Base-by-base conservation (phyloP, 2,888 invertebrate genomes). In the Eumerus sabulonum region DNA sequence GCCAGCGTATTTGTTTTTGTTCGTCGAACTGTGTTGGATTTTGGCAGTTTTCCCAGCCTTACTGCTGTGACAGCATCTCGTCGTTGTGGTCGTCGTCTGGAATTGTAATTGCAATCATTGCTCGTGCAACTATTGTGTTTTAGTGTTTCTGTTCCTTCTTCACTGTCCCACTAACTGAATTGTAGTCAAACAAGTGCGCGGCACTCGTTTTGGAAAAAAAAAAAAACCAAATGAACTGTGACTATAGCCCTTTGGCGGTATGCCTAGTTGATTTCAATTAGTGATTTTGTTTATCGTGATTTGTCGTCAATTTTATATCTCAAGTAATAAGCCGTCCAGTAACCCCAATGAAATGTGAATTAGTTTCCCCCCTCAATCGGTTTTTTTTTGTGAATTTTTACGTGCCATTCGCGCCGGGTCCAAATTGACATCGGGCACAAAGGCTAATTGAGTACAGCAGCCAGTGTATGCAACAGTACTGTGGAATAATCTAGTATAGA, bases 31-130 rank as follows among this genome's bases (percentile, higher is more conserved):
- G 14, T 77, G 57, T 53, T 67, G 53, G 62, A 54, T 74, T 79
- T 79, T 74, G 79, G 68, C 79, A 79, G 79, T 79, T 68, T 68
- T 74, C 79, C 74, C 64, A 70, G 74, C 64, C 74, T 68, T 51
- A 74, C 59, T 70, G 79, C 60, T 70, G 79, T 64, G 68, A 50
- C 68, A 79, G 74, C 73, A 70, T 79, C 79, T 62, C 54, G 11
- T 35, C 40, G 17, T 50, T 12, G 13, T 62, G 36, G 51, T 68
- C 19, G 17, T 66, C 59, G 67, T 54, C 44, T 51, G 7, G 27
- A 2, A n/a, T 7, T 60, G 9, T 17, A 40, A 14, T 51, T 12
- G 14, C 57, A 38, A 45, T 70, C 19, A 13, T 72, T 53, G 67
- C 47, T 42, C 44, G 35, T 36, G 36, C 40, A 54, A 50, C 45